Evolutionary conservation across 2,113 vertebrate species (phyloP).

Genomic region (Tyrannus savana): DNA sequence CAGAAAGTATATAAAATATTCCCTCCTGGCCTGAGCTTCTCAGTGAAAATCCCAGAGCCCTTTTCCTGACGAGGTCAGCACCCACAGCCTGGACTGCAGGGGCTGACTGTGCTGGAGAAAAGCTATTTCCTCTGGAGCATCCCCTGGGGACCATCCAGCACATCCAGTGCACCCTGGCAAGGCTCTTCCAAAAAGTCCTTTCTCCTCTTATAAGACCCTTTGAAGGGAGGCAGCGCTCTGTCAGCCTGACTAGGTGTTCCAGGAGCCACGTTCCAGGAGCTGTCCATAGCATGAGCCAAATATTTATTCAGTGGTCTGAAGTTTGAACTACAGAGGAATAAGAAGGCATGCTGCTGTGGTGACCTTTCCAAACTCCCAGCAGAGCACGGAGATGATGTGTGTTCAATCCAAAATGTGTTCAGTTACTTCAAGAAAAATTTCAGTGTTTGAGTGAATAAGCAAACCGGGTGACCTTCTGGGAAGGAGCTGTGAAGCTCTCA

Average conservation of each 20-base stretch:
- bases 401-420: background rate
- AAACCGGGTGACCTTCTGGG: background rate
- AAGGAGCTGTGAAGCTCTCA: background rate
- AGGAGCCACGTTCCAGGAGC: background rate
- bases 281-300: background rate
- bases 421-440: background rate
- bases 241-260: background rate
- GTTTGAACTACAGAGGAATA: background rate
- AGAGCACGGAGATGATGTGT: background rate
- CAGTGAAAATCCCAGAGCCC: background rate
- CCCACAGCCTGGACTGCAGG: background rate
- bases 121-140: background rate
- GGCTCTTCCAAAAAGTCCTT: background rate
- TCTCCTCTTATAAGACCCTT: background rate
- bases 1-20: background rate
- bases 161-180: background rate
- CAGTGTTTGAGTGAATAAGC: fast-evolving
- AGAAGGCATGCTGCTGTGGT: background rate
- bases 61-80: background rate
- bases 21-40: background rate
- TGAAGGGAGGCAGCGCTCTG: background rate
- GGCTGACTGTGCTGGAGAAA: background rate
- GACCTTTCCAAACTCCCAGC: background rate
- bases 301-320: background rate
- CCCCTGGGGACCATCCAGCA: background rate